Percentiles rank a stretch among this genome's conserved stretches.
These are phyloP conservation scores for Cherax quadricarinatus DNA, from an alignment of 1,140 invertebrate species.

Conservation along the genomic window DNA sequence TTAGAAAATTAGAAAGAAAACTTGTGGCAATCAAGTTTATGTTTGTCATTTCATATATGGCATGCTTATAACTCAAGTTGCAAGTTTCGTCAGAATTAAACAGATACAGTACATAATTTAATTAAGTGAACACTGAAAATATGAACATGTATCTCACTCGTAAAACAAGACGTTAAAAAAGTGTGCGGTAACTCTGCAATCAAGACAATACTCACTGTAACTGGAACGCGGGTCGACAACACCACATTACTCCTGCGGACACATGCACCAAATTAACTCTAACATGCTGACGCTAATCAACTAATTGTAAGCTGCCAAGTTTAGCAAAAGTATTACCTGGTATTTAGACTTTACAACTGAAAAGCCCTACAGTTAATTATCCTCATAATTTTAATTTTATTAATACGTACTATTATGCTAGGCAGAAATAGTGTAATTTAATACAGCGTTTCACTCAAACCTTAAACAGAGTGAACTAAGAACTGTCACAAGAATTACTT, in stretches of 20 bases:
- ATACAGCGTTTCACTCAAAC: no score
- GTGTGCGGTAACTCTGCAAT: background rate
- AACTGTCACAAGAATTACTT: no score
- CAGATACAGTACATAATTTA: no score
- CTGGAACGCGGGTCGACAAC: slow-evolving; percentile 58
- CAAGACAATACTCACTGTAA: slow-evolving; percentile 37
- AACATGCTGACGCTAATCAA: background rate
- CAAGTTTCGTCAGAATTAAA: background rate
- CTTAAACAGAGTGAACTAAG: no score
- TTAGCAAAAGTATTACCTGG: background rate
- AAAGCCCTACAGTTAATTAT: background rate
- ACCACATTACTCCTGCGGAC: slow-evolving; percentile 51
- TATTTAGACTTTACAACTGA: background rate
- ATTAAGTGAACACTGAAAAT: background rate
- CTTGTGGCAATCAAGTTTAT: background rate
- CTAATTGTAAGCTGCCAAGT: background rate
- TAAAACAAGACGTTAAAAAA: background rate
- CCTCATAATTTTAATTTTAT: background rate
- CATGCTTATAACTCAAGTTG: background rate
- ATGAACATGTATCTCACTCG: background rate
- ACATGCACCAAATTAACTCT: background rate
- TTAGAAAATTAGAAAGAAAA: background rate
- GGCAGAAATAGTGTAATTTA: no score
- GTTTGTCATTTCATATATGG: background rate
- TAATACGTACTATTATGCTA: no score